A percentile compares a stretch with the other conserved stretches of the same genome.
phyloP scores from a whole-genome alignment of 1,140 invertebrate species.

The Drosophila nebulosa region DNA sequence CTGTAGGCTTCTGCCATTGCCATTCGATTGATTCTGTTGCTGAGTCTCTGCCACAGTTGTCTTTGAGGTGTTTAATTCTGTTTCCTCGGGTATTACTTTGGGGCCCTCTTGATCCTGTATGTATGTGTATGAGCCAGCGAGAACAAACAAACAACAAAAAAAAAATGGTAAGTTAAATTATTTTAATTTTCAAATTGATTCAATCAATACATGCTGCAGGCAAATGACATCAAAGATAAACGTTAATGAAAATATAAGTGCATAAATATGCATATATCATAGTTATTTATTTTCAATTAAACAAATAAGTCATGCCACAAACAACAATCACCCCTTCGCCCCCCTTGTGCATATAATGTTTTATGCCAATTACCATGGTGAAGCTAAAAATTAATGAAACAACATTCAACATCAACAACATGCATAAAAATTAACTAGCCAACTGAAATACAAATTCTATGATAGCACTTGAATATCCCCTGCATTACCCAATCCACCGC shows the following conservation, averaged over 20 bases:
- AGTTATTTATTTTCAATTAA: neutral
- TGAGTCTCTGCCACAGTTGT: conserved; percentile 49
- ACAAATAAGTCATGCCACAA: neutral
- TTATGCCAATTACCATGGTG: conserved; percentile 40
- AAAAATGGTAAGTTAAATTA: neutral
- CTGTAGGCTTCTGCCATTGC: conserved; percentile 53
- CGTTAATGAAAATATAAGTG: neutral
- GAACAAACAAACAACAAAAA: neutral
- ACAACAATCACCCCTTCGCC: neutral
- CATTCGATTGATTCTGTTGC: conserved; percentile 27
- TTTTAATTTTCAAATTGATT: too few species aligned
- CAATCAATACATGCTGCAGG: conserved; percentile 13
- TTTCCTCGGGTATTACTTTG: conserved; percentile 78
- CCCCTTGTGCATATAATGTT: neutral
- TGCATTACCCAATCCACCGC: neutral
- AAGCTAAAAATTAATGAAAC: conserved; percentile 56
- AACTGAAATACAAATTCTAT: conserved; percentile 4
- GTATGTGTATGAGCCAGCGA: too few species aligned
- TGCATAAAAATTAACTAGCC: conserved; percentile 57
- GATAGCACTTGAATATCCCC: neutral
- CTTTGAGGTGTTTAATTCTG: conserved; percentile 69
- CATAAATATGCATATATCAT: neutral
- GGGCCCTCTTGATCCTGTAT: conserved; percentile 67
- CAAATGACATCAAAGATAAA: neutral
- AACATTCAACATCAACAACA: conserved; percentile 51